phyloP scores from a whole-genome alignment of 2,113 vertebrate species.

The Colossoma macropomum region DNA sequence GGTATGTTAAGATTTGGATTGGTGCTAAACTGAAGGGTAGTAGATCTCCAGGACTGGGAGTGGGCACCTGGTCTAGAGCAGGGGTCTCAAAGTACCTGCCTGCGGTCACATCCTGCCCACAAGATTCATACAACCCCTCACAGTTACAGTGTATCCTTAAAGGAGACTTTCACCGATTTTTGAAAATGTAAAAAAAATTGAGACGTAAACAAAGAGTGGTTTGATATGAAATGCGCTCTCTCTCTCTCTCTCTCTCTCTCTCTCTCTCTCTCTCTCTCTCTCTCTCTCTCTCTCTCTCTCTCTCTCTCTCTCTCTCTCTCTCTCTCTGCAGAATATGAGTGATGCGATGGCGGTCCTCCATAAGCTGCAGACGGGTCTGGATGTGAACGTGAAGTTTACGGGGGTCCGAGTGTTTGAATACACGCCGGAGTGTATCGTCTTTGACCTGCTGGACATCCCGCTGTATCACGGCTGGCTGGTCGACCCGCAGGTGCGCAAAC shows the following conservation, averaged over 20 bases:
- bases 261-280: background rate
- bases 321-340: slow-evolving; percentile 91
- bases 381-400: slow-evolving; percentile 97
- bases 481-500: slow-evolving; percentile 89
- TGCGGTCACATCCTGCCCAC: no score
- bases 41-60: no score
- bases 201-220: no score
- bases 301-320: no score
- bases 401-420: slow-evolving; percentile 97
- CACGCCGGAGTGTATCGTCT: slow-evolving; percentile 98
- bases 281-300: slow-evolving; percentile 27
- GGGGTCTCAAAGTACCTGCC: no score
- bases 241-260: background rate
- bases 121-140: no score
- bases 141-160: no score
- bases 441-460: slow-evolving; percentile 97
- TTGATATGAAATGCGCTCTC: background rate
- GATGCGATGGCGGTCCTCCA: slow-evolving; percentile 98
- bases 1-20: no score
- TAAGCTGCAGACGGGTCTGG: slow-evolving; percentile 96
- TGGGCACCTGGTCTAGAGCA: no score
- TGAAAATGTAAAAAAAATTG: no score
- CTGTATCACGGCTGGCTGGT: slow-evolving; percentile 98
- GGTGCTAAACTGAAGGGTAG: no score
- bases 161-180: no score